These are phyloP conservation scores for Podarcis lilfordi DNA, from an alignment of 2,797 vertebrate genomes.

Conservation along the genomic window DNA sequence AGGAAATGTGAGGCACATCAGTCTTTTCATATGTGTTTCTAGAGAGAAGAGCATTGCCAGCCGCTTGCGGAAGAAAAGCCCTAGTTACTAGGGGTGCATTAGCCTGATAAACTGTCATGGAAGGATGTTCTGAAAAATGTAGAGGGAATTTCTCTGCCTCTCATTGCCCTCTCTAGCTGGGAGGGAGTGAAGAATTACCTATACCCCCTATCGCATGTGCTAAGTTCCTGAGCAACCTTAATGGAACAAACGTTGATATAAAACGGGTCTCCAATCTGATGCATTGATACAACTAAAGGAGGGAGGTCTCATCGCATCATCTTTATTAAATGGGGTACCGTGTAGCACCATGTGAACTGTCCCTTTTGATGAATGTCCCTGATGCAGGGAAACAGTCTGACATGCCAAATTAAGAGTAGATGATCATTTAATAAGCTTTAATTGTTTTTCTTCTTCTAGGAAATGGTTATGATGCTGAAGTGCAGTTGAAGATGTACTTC, in stretches of 20 bases:
- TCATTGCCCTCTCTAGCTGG: neutral
- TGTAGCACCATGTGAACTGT: neutral
- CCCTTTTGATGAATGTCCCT: neutral
- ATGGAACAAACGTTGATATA: neutral
- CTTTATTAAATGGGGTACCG: neutral
- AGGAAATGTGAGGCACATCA: neutral
- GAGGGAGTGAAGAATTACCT: neutral
- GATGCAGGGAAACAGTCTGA: neutral
- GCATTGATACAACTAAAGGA: neutral
- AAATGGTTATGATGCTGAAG: slow-evolving; percentile 54
- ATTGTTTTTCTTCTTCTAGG: slow-evolving; percentile 55
- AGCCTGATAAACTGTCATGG: neutral
- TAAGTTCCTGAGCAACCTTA: neutral
- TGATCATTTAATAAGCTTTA: neutral
- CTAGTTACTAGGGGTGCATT: neutral
- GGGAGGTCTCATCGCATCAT: neutral
- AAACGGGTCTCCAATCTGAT: neutral
- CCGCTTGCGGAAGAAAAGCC: neutral
- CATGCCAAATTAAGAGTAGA: neutral
- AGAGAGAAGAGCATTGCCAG: neutral
- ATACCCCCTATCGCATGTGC: neutral
- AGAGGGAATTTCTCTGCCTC: neutral
- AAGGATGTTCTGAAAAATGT: neutral
- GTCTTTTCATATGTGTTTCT: neutral
- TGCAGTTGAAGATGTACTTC: slow-evolving; percentile 62